Evolutionary conservation across 2,797 vertebrate species (phyloP).

Genomic region (Dallia pectoralis): DNA sequence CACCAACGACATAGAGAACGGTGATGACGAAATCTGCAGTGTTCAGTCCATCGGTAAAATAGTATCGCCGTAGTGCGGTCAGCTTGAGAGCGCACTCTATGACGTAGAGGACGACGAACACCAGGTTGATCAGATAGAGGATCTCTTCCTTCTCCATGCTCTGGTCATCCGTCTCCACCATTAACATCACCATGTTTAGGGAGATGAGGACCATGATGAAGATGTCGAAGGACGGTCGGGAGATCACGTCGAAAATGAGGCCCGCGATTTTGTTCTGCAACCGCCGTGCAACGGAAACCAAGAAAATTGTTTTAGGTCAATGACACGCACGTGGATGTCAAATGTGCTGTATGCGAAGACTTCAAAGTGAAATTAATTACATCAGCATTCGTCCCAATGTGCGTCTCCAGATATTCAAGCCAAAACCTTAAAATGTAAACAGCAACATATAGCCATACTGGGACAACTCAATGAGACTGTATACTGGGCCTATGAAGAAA

Average conservation of each 20-base stretch:
- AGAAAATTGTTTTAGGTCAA: background rate
- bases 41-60: constrained; percentile 91
- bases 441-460: too few relatives aligned
- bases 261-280: constrained; percentile 86
- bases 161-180: constrained; percentile 95
- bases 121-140: constrained; percentile 82
- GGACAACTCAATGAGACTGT: too few relatives aligned
- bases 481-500: too few relatives aligned
- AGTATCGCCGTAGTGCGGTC: constrained; percentile 85
- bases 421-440: too few relatives aligned
- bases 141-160: constrained; percentile 77
- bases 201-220: constrained; percentile 94
- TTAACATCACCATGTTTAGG: constrained; percentile 98
- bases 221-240: constrained; percentile 89
- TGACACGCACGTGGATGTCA: background rate
- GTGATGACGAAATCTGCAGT: constrained; percentile 97
- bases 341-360: too few relatives aligned
- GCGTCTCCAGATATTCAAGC: too few relatives aligned
- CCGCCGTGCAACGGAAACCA: background rate
- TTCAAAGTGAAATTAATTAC: too few relatives aligned
- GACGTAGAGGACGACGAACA: constrained; percentile 91
- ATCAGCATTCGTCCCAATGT: too few relatives aligned
- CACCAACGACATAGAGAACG: constrained; percentile 89
- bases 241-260: constrained; percentile 88
- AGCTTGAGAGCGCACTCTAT: constrained; percentile 87